Percentiles rank a stretch among this genome's conserved stretches.
Conservation (phyloP, 1,140 invertebrate genomes). For the Formica exsecta region DNA sequence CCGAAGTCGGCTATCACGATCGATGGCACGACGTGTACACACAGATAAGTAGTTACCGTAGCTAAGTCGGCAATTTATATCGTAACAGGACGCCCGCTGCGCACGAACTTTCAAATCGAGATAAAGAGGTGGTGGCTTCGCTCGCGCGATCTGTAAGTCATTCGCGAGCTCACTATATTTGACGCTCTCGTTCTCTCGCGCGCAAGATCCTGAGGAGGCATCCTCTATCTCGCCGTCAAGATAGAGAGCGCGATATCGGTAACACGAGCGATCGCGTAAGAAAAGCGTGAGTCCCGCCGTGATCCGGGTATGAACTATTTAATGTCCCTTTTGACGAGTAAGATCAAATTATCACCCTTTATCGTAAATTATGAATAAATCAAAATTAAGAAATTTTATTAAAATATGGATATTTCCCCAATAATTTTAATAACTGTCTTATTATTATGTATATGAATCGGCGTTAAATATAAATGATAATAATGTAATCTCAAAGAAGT, state of each 20-base stretch:
- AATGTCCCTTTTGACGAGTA: neutral
- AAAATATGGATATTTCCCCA: neutral
- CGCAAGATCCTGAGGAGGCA: constrained; percentile 6
- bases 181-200: constrained; percentile 47
- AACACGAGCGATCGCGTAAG: constrained; percentile 26
- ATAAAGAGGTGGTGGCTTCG: constrained; percentile 57
- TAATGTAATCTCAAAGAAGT: neutral
- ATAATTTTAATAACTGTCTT: neutral
- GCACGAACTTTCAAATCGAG: constrained; percentile 65
- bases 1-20: constrained; percentile 46
- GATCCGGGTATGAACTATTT: constrained; percentile 18
- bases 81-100: constrained; percentile 65
- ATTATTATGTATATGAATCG: neutral
- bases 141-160: constrained; percentile 36
- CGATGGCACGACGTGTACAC: constrained; percentile 36
- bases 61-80: constrained; percentile 69
- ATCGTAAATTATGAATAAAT: neutral
- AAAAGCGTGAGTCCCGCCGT: constrained; percentile 4
- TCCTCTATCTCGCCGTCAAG: constrained; percentile 24
- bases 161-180: constrained; percentile 39
- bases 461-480: neutral
- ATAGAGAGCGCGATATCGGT: constrained; percentile 46
- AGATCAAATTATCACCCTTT: neutral
- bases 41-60: constrained; percentile 63
- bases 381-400: neutral